Evolutionary conservation across 1,140 invertebrate genomes (phyloP), one percentile per base, ranked within the genome.

Genomic region (Eupeodes corollae): DNA sequence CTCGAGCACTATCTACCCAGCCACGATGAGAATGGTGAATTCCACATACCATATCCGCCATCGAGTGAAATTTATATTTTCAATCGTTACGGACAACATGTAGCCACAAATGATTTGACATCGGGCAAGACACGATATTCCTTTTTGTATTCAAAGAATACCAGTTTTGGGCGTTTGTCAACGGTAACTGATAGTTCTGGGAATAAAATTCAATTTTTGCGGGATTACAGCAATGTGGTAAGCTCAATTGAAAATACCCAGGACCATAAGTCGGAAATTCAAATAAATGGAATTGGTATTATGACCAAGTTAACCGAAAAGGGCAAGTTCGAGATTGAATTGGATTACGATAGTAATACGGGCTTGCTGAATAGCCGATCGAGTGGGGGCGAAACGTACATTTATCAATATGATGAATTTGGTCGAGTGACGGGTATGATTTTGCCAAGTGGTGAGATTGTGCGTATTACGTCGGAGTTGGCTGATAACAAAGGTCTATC

Each of bases 71-170:
- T 96, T 31, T 97, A 95, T 59, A 83, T 95, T 0, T 98, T 98
- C 64, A 90, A 90, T 70, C 76, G 86, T 11, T 93, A 95, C 61
- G 94, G 94, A 0, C 92, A 97, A 68, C 93, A 98, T 66, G 85
- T 90, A 16, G 83, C 84, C 5, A 97, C 93, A 0, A 89, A 89
- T 65, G 91, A 95, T 68, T 73, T 96, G 35, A 86, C 91, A 34
- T 94, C 91, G 1, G 88, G 88, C 19, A 88, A 91, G 71, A 87
- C 84, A 1, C 79, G 91, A 57, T 97, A 96, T 67, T 88, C 89
- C 21, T 98, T 97, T 73, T 75, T 93, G 2, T 98, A 98, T 70
- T 94, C 86, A 15, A 95, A 96, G 63, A 97, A 97, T 58, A 95
- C 91, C 2, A 92, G 88, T 60, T 93, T 94, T 58, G 93, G 93